Evolutionary conservation across 1,140 invertebrate species (phyloP).

Genomic region (Oedothorax gibbosus): DNA sequence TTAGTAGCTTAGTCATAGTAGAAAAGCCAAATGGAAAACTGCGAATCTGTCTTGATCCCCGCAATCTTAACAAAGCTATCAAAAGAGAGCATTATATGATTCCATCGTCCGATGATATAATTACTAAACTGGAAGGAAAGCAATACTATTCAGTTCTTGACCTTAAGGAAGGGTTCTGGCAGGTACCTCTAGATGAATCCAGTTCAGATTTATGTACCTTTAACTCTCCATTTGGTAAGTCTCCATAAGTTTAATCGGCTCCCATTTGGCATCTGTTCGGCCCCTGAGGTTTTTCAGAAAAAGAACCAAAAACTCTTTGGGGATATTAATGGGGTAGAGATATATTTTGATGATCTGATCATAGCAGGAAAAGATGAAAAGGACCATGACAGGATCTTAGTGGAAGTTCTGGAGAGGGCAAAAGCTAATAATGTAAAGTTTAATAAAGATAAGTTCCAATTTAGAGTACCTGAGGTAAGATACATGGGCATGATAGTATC

Average conservation of each 20-base stretch:
- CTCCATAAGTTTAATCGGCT: constrained; percentile 66
- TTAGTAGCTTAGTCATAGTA: constrained; percentile 62
- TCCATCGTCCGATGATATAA: constrained; percentile 25
- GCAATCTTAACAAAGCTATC: constrained; percentile 65
- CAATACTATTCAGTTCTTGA: constrained; percentile 21
- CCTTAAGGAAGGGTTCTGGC: constrained; percentile 20
- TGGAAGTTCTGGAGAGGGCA: constrained; percentile 65
- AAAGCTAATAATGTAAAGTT: constrained; percentile 67
- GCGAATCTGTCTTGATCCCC: constrained; percentile 63
- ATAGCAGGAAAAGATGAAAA: constrained; percentile 6
- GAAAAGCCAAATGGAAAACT: constrained; percentile 58
- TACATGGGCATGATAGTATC: neutral
- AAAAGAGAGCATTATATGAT: constrained; percentile 45
- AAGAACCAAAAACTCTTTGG: constrained; percentile 9
- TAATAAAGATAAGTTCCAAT: constrained; percentile 66
- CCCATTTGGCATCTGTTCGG: constrained; percentile 71
- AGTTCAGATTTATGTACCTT: constrained; percentile 51
- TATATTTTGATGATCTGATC: constrained; percentile 22
- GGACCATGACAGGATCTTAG: constrained; percentile 62
- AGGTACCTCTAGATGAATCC: constrained; percentile 5
- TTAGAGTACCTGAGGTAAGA: constrained; percentile 1
- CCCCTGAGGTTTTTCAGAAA: constrained; percentile 65
- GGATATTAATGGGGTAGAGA: constrained; percentile 21
- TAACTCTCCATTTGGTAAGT: constrained; percentile 64
- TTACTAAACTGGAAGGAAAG: constrained; percentile 23